Base-by-base conservation (phyloP, 2,113 vertebrate genomes). In the Pycnonotus jocosus region DNA sequence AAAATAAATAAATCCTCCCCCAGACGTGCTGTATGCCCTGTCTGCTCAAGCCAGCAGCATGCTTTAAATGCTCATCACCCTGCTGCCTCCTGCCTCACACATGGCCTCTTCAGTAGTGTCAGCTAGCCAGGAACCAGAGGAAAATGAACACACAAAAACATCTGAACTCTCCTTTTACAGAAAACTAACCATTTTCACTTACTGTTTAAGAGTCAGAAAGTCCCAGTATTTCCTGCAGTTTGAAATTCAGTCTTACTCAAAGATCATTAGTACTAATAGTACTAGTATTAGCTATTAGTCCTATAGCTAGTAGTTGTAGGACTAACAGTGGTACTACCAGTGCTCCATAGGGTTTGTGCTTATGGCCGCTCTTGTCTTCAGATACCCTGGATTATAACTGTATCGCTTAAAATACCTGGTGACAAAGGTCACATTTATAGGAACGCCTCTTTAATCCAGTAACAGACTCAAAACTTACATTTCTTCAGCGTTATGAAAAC, bases 401-500 rank as follows among this genome's bases (percentile, higher is more conserved):
- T 4, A 30, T 10, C 17, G 15, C 35, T n/a, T 47, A n/a, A 35
- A 71, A 69, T 1, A 33, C 4, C 2, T 0, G 8, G 27, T 45
- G 30, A 12, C 40, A 57, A 4, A 15, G 4, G 5, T 6, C 15
- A 12, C 14, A n/a, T 15, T n/a, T 7, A 30, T 4, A 31, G 1
- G 0, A 30, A 4, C 22, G 4, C 6, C 16, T 40, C 54, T 18
- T 57, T 15, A 47, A 30, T 3, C 28, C 33, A 30, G 11, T 4
- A 50, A 22, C 7, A 40, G 17, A 10, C 25, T 15, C 13, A 17
- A 58, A 25, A 97, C 99, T 98, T 98, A 99, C 99, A 99, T 97
- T 99, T 99, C 97, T 99, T 99, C 97, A 99, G 94, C 45, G 99
- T 99, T 97, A 99, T 99, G 95, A 98, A 99, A 53, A 99, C 99